A percentile compares a stretch with the other conserved stretches of the same genome.
Evolutionary conservation across 1,140 invertebrate genomes (phyloP).

Genomic region (Drosophila nebulosa): DNA sequence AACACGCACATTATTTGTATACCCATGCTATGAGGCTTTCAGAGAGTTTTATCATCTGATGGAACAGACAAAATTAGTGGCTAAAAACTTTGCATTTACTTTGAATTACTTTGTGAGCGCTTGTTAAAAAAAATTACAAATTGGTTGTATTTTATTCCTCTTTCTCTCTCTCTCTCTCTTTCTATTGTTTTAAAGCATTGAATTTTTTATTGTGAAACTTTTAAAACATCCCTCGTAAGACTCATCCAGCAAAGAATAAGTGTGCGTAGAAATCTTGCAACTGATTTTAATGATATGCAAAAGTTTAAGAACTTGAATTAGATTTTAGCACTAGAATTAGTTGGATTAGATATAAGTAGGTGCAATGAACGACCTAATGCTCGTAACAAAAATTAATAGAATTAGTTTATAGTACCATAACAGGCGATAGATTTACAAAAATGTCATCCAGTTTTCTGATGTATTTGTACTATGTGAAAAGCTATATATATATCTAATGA

Average conservation of each 20-base stretch:
- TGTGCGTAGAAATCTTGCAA: slow-evolving; percentile 6
- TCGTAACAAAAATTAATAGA: slow-evolving; percentile 1
- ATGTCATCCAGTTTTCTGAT: slow-evolving; percentile 3
- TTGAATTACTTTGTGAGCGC: not conserved
- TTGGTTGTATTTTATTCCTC: not conserved
- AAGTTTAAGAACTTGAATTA: slow-evolving; percentile 1
- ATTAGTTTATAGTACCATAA: slow-evolving; percentile 5
- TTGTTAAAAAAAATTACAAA: not conserved
- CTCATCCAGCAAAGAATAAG: not conserved
- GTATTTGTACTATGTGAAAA: slow-evolving; percentile 1
- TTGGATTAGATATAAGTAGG: slow-evolving; percentile 6
- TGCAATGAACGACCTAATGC: slow-evolving; percentile 5
- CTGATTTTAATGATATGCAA: slow-evolving; percentile 3
- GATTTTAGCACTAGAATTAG: slow-evolving; percentile 13
- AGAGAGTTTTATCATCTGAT: not conserved
- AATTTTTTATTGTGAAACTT: not conserved
- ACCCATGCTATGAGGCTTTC: not conserved
- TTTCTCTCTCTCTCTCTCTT: not conserved
- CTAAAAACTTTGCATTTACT: not conserved
- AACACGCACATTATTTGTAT: not conserved
- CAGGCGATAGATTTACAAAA: not conserved
- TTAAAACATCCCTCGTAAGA: not conserved
- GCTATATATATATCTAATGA: not conserved
- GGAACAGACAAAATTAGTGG: not conserved
- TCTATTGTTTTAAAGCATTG: not conserved